Base-by-base conservation (phyloP, 2,888 invertebrate species). In the Celastrina argiolus region DNA sequence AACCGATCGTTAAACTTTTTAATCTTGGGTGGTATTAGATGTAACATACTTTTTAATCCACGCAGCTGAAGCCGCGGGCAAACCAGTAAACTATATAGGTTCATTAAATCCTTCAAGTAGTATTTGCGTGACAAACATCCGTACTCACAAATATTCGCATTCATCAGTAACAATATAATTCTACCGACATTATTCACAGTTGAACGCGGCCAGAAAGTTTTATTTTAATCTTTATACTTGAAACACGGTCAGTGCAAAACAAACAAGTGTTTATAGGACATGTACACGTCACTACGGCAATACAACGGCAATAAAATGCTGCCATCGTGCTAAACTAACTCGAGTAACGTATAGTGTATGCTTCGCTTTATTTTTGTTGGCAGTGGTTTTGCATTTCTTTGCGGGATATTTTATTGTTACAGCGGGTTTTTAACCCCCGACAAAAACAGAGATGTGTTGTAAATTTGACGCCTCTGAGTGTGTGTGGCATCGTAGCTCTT, bases 221-320 rank as follows among this genome's bases (percentile, higher is more conserved):
- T 45, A 42, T 45, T 45, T 45, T 45, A 45, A 45, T 18, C 16
- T 42, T 42, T 45, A 18, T 45, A 45, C 18, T 45, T 70, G 67
- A 69, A 70, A 70, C 68, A 71, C 74, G 77, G 73, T 74, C 74
- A 73, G 72, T 67, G 66, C 65, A 72, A 72, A 69, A 74, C 76
- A 79, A 79, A 74, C 75, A 80, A 75, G 74, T 74, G 70, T 77
- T 78, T 78, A 74, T 74, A 70, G 80, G 77, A 67, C 78, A 68
- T 68, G 65, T 67, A 63, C 65, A 65, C 72, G 73, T 72, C 70
- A 72, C 65, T 56, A 56, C 42, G 58, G 16, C 56, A 14, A 45
- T 18, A 18, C 8, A 45, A 16, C 18, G 18, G 18, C 45, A 45
- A 1, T 45, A 45, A 45, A 45, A 45, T 45, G 16, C 18, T 16